Evolutionary conservation across 2,113 vertebrate genomes (phyloP), one percentile per base, ranked within the genome.

Genomic region (Anser brachyrhynchus): DNA sequence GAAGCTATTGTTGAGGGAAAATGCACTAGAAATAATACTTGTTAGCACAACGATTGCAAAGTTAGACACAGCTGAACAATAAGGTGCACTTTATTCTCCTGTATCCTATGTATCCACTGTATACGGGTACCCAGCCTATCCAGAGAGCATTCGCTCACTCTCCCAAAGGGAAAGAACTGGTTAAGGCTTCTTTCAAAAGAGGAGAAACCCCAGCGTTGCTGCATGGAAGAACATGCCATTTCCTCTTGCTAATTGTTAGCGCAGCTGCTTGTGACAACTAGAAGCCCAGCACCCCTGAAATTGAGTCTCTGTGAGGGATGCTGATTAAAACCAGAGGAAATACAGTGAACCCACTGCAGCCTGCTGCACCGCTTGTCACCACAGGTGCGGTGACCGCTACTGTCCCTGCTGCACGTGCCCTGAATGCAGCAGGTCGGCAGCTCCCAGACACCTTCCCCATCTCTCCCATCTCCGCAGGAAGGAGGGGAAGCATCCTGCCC

Each of bases 391-490:
- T 3, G 9, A 70, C 61, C 26, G 3, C 13, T 6, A 3, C 13
- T 41, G 52, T 10, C 62, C 33, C 43, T 41, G 29, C 33, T 5
- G 2, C 0, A 0, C 1, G 11, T 19, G 17, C 61, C 22, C 33
- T 0, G 0, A 64, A 49, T 20, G 17, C 62, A 79, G 33, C 67
- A 70, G 39, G 43, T 55, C 31, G 59, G 18, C 19, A 74, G 33
- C 16, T 59, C 22, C 55, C 57, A 4, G 55, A 62, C 0, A 0
- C 35, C 41, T 85, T 11, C 20, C 20, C 18, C 51, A 12, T 13
- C 37, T 49, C 23, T 74, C 25, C 8, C 19, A 8, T 11, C 46
- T 69, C 44, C 25, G 25, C 12, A 2, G 69, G 72, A 72, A 81
- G 52, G 7, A 51, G 13, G 17, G 74, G 65, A 69, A 33, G 11